phyloP scores from a whole-genome alignment of 2,797 vertebrate species.

The Falco concolor region DNA sequence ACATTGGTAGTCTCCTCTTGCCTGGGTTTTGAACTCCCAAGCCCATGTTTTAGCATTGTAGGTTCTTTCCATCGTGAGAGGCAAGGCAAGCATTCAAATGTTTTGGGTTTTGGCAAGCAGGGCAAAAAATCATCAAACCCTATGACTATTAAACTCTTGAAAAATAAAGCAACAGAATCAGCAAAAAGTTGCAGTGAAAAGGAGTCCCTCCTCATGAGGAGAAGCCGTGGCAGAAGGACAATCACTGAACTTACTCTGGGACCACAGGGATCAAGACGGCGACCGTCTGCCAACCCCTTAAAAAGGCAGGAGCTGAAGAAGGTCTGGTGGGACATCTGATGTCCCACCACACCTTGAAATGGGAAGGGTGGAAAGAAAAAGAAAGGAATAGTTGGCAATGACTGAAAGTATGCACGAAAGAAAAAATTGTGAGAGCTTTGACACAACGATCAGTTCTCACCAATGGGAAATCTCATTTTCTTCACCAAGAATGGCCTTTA shows the following conservation, averaged over 20 bases:
- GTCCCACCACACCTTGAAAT: not conserved
- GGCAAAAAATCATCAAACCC: not conserved
- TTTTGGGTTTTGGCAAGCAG: slow-evolving; percentile 11
- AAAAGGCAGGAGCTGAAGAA: not conserved
- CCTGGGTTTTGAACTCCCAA: slow-evolving; percentile 10
- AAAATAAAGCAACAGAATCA: not conserved
- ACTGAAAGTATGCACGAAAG: not conserved
- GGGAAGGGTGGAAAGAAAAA: not conserved
- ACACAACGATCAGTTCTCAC: fast-evolving
- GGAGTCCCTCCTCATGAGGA: not conserved
- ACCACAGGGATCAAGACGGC: not conserved
- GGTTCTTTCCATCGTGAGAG: not conserved
- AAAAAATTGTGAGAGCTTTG: not conserved
- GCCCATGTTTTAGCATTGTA: not conserved
- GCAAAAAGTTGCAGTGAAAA: not conserved
- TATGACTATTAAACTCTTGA: not conserved
- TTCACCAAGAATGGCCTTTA: not conserved
- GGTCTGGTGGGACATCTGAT: not conserved
- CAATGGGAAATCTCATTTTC: not conserved
- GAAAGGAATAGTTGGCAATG: not conserved
- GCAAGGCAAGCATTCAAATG: not conserved
- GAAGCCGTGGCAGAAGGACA: not conserved
- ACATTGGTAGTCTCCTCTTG: slow-evolving; percentile 13
- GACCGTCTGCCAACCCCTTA: not conserved
- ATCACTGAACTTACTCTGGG: not conserved